Evolutionary conservation across 2,113 vertebrate genomes (phyloP).

Genomic region (Raja brachyura): DNA sequence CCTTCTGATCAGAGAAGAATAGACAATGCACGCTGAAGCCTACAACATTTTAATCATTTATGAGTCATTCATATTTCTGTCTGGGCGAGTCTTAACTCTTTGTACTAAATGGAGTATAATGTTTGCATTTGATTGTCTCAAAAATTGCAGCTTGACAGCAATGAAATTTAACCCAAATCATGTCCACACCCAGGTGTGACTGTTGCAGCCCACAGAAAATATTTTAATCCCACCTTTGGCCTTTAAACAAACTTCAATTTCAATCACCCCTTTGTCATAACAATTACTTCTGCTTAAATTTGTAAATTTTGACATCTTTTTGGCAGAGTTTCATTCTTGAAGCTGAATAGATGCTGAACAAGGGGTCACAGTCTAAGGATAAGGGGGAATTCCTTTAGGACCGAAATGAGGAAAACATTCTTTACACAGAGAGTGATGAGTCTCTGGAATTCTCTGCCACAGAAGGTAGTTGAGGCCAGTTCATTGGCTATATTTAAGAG

Average conservation of each 20-base stretch:
- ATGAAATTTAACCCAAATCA: background rate
- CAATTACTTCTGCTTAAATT: background rate
- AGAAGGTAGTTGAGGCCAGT: no score
- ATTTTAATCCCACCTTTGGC: slow-evolving; percentile 28
- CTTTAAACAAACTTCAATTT: background rate
- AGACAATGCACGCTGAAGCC: background rate
- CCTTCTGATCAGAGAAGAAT: slow-evolving; percentile 3
- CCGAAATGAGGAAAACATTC: no score
- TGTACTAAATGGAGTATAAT: slow-evolving; percentile 7
- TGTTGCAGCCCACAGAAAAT: slow-evolving; percentile 9
- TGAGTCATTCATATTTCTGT: slow-evolving; percentile 1
- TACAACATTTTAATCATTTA: background rate
- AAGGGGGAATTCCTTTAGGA: no score
- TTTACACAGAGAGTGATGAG: no score
- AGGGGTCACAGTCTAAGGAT: no score
- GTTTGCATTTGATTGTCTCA: slow-evolving; percentile 25
- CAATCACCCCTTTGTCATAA: background rate
- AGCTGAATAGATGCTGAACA: no score
- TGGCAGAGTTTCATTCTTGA: background rate
- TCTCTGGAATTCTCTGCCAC: no score
- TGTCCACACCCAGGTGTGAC: slow-evolving; percentile 24
- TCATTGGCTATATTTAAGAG: no score
- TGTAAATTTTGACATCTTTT: background rate
- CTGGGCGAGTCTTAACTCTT: background rate
- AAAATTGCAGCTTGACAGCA: background rate